A percentile compares a stretch with the other conserved stretches of the same genome.
phyloP scores from a whole-genome alignment of 2,113 vertebrate species.

The Passer montanus region DNA sequence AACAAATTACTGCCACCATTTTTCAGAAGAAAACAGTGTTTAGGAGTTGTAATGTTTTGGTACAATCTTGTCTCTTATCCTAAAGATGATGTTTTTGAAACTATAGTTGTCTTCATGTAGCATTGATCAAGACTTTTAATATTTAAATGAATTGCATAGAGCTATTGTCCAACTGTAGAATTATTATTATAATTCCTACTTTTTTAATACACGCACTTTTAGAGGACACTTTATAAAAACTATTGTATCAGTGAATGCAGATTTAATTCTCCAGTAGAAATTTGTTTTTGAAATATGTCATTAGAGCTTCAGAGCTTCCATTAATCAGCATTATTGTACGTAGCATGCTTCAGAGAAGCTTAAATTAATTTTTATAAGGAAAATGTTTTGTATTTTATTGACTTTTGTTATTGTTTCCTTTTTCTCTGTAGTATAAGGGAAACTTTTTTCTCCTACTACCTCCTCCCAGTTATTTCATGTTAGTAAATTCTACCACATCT shows the following conservation, averaged over 20 bases:
- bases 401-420: background rate
- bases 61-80: background rate
- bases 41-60: fast-evolving
- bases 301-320: background rate
- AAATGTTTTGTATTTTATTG: background rate
- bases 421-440: background rate
- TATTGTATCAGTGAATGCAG: background rate
- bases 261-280: background rate
- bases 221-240: background rate
- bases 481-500: background rate
- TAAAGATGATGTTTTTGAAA: background rate
- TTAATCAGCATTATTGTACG: background rate
- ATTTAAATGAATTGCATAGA: background rate
- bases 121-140: background rate
- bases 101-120: background rate
- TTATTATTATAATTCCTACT: background rate
- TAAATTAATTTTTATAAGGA: background rate
- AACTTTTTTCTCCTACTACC: background rate
- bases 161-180: background rate
- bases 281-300: background rate
- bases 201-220: background rate
- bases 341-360: background rate
- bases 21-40: fast-evolving
- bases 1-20: background rate
- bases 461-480: fast-evolving